phyloP scores from a whole-genome alignment of 2,888 invertebrate species.

The Orthosia cruda region DNA sequence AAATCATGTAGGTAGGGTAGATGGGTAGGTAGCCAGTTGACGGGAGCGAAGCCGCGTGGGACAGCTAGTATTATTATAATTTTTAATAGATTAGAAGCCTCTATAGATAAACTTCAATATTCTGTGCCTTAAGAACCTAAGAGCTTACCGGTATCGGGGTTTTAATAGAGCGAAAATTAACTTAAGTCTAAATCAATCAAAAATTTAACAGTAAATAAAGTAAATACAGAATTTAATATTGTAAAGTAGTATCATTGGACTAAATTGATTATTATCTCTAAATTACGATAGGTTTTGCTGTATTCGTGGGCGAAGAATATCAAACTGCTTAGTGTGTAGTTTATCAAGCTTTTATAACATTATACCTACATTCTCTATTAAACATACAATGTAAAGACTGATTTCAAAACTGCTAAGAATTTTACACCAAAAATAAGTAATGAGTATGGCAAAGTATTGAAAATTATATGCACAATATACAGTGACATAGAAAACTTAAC shows the following conservation, averaged over 20 bases:
- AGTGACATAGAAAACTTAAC: background rate
- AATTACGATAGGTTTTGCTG: conserved; percentile 38
- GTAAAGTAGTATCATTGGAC: conserved; percentile 3
- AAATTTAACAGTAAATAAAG: conserved; percentile 23
- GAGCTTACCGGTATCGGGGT: background rate
- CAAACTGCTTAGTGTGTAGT: conserved; percentile 31
- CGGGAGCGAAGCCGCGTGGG: too few species aligned
- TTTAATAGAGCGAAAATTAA: background rate
- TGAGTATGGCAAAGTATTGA: background rate
- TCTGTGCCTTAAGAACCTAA: background rate
- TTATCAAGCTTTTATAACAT: conserved; percentile 33
- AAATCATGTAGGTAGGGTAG: too few species aligned
- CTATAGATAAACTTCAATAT: background rate
- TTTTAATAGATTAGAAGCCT: background rate
- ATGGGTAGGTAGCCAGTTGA: too few species aligned
- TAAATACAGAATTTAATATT: conserved; percentile 6
- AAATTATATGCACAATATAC: background rate
- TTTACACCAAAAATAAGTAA: conserved; percentile 1
- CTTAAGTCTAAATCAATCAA: conserved; percentile 16
- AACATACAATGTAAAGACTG: conserved; percentile 23
- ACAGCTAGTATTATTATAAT: too few species aligned
- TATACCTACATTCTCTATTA: conserved; percentile 4
- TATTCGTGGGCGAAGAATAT: conserved; percentile 40
- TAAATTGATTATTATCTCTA: conserved; percentile 36
- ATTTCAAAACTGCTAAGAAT: conserved; percentile 8